A percentile compares a stretch with the other conserved stretches of the same genome.
These are phyloP conservation scores for Pseudochaenichthys georgianus DNA, from an alignment of 2,797 vertebrate species.

Conservation along the genomic window DNA sequence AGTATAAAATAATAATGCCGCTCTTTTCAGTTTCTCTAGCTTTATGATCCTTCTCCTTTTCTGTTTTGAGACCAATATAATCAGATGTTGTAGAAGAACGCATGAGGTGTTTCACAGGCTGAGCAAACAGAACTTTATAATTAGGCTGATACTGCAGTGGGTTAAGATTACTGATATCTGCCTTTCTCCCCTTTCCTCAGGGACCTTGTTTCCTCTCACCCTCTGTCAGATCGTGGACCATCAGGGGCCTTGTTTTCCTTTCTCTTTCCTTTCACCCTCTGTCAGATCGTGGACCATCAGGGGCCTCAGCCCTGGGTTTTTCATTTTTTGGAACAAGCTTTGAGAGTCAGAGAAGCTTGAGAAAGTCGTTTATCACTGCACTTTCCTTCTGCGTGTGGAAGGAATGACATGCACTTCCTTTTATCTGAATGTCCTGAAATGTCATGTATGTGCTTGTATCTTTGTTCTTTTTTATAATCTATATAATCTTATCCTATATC, in stretches of 20 bases:
- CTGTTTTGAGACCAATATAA: slow-evolving; percentile 31
- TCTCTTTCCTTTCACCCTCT: slow-evolving; percentile 42
- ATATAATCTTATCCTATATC: slow-evolving; percentile 17
- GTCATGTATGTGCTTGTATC: slow-evolving; percentile 29
- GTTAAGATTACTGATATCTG: slow-evolving; percentile 71
- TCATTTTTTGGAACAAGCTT: slow-evolving; percentile 57
- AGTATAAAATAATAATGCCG: slow-evolving; percentile 37
- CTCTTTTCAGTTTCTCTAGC: slow-evolving; percentile 28
- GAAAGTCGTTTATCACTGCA: slow-evolving; percentile 66
- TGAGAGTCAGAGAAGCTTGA: slow-evolving; percentile 66
- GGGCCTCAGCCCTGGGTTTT: slow-evolving; percentile 56
- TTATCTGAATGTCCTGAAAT: slow-evolving; percentile 67
- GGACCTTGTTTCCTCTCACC: slow-evolving; percentile 44
- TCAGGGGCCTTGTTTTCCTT: slow-evolving; percentile 58
- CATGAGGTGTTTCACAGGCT: slow-evolving; percentile 31
- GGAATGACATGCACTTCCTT: slow-evolving; percentile 68
- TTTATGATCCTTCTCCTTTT: slow-evolving; percentile 17
- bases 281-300: slow-evolving; percentile 68
- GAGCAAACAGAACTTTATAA: slow-evolving; percentile 52
- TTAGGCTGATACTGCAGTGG: slow-evolving; percentile 50
- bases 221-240: slow-evolving; percentile 67
- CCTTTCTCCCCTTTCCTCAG: slow-evolving; percentile 42
- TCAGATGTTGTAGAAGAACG: slow-evolving; percentile 29
- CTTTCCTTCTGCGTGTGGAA: slow-evolving; percentile 62
- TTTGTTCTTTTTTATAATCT: slow-evolving; percentile 35